These are phyloP conservation scores for Morpho achilles DNA, from an alignment of 2,888 invertebrate species.

Conservation along the genomic window DNA sequence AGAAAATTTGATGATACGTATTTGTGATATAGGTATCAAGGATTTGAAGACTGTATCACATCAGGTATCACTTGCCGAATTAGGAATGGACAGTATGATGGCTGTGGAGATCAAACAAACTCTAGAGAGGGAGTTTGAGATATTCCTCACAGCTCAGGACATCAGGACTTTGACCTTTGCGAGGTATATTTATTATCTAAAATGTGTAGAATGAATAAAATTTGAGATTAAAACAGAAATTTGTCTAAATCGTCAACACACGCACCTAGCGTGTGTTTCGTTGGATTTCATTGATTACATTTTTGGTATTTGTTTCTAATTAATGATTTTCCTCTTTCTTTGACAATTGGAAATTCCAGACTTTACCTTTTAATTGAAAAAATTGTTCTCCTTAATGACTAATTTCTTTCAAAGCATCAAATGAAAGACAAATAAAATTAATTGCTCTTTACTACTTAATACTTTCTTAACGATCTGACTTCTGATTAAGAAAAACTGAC, in stretches of 20 bases:
- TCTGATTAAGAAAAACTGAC: neutral
- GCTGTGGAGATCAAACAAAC: conserved; percentile 97
- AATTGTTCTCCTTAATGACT: too few species aligned
- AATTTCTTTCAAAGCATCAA: too few species aligned
- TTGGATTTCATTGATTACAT: too few species aligned
- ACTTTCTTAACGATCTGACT: neutral
- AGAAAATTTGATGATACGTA: too few species aligned
- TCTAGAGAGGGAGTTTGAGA: conserved; percentile 92
- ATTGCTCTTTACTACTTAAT: neutral
- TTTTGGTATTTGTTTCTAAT: too few species aligned
- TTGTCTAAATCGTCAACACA: too few species aligned
- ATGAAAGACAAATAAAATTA: neutral
- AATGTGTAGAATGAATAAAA: too few species aligned
- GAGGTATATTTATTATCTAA: conserved; percentile 44
- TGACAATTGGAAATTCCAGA: too few species aligned
- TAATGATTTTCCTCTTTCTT: too few species aligned
- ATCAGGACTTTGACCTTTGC: conserved; percentile 89
- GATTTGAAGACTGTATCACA: conserved; percentile 10
- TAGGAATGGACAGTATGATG: conserved; percentile 99
- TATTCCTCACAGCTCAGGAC: conserved; percentile 91
- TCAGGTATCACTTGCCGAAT: conserved; percentile 88
- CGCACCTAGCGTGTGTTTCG: too few species aligned
- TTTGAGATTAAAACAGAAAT: too few species aligned
- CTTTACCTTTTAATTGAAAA: too few species aligned
- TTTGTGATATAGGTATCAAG: conserved; percentile 4